Evolutionary conservation across 2,113 vertebrate species (phyloP).

Genomic region (Pipra filicauda): DNA sequence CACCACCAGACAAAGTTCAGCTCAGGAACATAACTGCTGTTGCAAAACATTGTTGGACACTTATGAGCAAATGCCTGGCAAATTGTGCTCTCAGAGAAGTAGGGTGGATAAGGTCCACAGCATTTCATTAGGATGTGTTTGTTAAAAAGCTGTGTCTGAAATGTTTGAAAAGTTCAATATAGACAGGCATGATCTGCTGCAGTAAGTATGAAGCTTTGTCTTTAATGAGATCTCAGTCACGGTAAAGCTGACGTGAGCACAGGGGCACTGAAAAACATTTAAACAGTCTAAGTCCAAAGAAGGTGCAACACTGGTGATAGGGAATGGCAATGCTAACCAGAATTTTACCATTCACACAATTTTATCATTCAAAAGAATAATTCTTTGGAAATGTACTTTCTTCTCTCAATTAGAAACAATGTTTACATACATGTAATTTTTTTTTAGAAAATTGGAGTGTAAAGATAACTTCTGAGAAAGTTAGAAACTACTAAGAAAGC

Average conservation of each 20-base stretch:
- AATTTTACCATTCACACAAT: background rate
- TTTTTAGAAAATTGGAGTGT: background rate
- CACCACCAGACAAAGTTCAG: background rate
- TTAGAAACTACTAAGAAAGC: background rate
- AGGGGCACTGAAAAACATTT: background rate
- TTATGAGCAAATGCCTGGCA: background rate
- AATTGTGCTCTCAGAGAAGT: background rate
- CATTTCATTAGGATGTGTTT: background rate
- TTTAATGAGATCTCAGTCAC: background rate
- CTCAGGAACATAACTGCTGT: background rate
- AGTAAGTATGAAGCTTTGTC: background rate
- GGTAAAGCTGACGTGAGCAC: background rate
- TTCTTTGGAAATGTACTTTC: background rate
- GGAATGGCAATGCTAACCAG: background rate
- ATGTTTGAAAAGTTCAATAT: background rate
- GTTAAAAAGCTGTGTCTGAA: slow-evolving; percentile 26
- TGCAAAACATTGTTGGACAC: background rate
- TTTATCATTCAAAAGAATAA: background rate
- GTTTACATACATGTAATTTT: background rate
- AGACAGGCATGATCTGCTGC: background rate
- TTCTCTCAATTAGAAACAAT: background rate
- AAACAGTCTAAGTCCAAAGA: background rate
- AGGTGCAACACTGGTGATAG: background rate
- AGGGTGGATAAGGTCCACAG: background rate
- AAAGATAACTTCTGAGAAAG: background rate